Base-by-base conservation (phyloP, 2,888 invertebrate species). In the Harmothoe impar region DNA sequence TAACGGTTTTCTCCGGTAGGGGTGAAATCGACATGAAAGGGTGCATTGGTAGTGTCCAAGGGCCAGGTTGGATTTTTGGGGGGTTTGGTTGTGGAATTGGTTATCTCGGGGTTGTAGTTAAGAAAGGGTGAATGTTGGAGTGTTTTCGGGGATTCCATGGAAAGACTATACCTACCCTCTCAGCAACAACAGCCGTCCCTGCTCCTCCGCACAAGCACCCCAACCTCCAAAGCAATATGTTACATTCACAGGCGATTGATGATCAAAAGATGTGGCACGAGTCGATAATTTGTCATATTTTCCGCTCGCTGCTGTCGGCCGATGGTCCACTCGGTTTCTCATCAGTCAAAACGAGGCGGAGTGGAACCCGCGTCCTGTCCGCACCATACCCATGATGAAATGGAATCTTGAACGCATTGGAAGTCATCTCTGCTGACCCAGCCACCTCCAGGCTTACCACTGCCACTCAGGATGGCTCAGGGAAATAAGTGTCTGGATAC, bases 221-320 rank as follows among this genome's bases (percentile, higher is more conserved):
- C 77, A 17, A 77, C 77, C 77, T 29, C 77, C 77, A 31, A 81
- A 43, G 43, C 81, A 33, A 81, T 81, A 81, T 81, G 81, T 81
- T 35, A 43, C 81, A 81, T 43, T 81, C 43, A 81, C 81, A 43
- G 43, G 23, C 81, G 81, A 81, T 81, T 81, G 81, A 81, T 81
- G 81, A 81, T 81, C 35, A 81, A 81, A 81, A 33, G 81, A 81
- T 81, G 81, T 25, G 81, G 43, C 43, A 35, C 0, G 81, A 81
- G 81, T 43, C 81, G 81, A 81, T 81, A 81, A 81, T 81, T 81
- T 81, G 81, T 81, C 81, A 81, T 81, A 81, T 81, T 81, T 81
- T 81, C 81, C 81, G 81, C 81, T n/a, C 35, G 43, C 35, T 20
- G 35, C 81, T 81, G 43, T 81, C 15, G n/a, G 31, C 77, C 77